Evolutionary conservation across 1,140 invertebrate species (phyloP), one percentile per base, ranked within the genome.

Genomic region (Harpegnathos saltator): DNA sequence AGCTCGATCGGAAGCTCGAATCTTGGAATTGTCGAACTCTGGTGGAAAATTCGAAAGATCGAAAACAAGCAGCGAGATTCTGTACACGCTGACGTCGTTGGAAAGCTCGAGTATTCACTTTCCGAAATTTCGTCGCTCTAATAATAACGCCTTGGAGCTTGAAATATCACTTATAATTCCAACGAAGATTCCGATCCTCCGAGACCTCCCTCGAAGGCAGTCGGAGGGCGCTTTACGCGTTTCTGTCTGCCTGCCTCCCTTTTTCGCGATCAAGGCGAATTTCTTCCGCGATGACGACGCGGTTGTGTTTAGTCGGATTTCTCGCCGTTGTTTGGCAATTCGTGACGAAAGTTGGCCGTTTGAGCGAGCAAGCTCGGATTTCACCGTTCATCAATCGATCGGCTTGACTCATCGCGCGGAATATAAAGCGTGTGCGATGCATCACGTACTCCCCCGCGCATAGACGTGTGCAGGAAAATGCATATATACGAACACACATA

Each of bases 321-420:
- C n/a, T n/a, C 17, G 50, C 14, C 44, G 33, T 68, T 78, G 33
- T 29, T 80, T 58, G 65, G 33, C 75, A 44, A 71, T 74, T 74
- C 14, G 78, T 1, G 44, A 29, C 24, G 19, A 74, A 82, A 73
- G 56, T 82, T 73, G 38, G 54, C 15, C 62, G 62, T 52, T 65
- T 44, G 56, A n/a, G 56, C 33, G 66, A 52, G 54, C 9, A 74
- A 74, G 69, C 78, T 71, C 12, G 61, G 86, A 59, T 26, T 86
- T 86, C 50, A 62, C 72, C 48, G 48, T 66, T 83, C 85, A 83
- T 80, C 85, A 50, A 80, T 22, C 86, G 56, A 86, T 84, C 82
- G 22, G 74, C n/a, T 84, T 86, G 85, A 84, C 74, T 80, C 73
- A 82, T 61, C 68, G 44, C 50, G 54, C 66, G 22, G 62, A 33